Percentiles rank a stretch among this genome's conserved stretches.
Conservation (phyloP, 2,113 vertebrate genomes). For the Aegithalos caudatus region DNA sequence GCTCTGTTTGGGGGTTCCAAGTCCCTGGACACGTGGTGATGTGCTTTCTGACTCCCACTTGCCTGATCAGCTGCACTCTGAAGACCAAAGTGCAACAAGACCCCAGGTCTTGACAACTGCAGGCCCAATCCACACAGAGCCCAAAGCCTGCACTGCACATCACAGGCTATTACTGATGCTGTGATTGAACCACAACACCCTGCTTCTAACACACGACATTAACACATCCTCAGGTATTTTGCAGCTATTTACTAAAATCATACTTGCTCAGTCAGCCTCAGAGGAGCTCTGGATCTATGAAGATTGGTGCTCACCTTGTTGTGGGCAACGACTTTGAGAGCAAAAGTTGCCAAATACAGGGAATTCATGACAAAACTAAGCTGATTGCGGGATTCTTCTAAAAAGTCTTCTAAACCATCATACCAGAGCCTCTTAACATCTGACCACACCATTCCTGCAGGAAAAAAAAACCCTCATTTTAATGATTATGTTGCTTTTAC, state of each 20-base stretch:
- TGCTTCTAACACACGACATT: accelerated
- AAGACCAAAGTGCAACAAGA: background rate
- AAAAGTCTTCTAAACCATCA: slow-evolving; percentile 93
- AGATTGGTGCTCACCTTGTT: slow-evolving; percentile 83
- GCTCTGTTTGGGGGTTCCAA: background rate
- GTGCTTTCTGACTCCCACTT: background rate
- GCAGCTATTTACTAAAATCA: background rate
- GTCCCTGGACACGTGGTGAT: background rate
- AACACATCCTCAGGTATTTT: background rate
- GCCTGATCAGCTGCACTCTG: background rate
- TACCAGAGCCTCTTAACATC: slow-evolving; percentile 98
- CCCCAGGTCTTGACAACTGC: background rate
- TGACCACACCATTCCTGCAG: slow-evolving; percentile 96
- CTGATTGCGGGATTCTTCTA: slow-evolving; percentile 97
- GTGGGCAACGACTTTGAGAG: slow-evolving; percentile 94
- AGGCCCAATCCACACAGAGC: background rate
- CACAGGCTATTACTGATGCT: accelerated
- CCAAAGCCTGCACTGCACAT: background rate
- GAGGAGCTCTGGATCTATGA: background rate
- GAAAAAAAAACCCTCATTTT: background rate
- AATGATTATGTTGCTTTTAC: background rate
- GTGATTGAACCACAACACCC: background rate
- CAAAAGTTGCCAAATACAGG: slow-evolving; percentile 94
- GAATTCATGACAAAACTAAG: slow-evolving; percentile 99
- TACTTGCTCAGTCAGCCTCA: background rate